phyloP scores from a whole-genome alignment of 2,888 invertebrate species.

The Alloplasta piceator region DNA sequence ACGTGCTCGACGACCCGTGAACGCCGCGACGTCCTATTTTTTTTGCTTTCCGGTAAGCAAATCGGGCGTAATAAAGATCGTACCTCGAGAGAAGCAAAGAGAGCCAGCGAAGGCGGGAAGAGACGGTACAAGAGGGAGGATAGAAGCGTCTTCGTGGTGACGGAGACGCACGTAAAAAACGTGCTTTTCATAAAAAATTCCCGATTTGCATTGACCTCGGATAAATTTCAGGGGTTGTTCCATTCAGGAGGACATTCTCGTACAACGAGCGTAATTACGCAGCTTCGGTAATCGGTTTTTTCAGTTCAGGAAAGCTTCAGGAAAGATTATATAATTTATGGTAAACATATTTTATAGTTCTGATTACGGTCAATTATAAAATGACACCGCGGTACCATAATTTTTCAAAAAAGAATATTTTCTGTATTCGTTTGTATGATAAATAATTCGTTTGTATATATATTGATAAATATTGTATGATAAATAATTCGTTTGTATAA shows the following conservation, averaged over 20 bases:
- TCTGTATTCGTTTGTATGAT: too few relatives aligned
- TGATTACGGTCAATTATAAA: too few relatives aligned
- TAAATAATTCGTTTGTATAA: too few relatives aligned
- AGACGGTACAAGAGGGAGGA: not conserved
- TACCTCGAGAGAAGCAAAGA: slow-evolving; percentile 11
- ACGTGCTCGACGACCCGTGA: slow-evolving; percentile 43
- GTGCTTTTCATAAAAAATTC: slow-evolving; percentile 26
- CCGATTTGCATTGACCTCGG: slow-evolving; percentile 46
- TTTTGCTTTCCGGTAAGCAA: slow-evolving; percentile 31
- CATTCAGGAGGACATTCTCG: slow-evolving; percentile 37
- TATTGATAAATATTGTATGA: too few relatives aligned
- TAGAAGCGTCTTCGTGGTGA: not conserved
- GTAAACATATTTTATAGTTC: too few relatives aligned
- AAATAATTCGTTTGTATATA: too few relatives aligned
- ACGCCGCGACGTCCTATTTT: slow-evolving; percentile 11
- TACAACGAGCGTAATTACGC: not conserved
- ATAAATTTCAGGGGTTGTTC: slow-evolving; percentile 7
- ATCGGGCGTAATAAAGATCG: slow-evolving; percentile 58
- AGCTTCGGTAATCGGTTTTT: not conserved
- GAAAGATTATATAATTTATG: too few relatives aligned
- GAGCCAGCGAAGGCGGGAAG: not conserved
- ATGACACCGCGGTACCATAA: too few relatives aligned
- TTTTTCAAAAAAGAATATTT: too few relatives aligned
- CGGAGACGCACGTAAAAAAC: slow-evolving; percentile 43
- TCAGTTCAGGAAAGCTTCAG: not conserved